These are phyloP conservation scores for Trypoxylus dichotomus DNA, from an alignment of 1,140 invertebrate genomes.

Conservation along the genomic window DNA sequence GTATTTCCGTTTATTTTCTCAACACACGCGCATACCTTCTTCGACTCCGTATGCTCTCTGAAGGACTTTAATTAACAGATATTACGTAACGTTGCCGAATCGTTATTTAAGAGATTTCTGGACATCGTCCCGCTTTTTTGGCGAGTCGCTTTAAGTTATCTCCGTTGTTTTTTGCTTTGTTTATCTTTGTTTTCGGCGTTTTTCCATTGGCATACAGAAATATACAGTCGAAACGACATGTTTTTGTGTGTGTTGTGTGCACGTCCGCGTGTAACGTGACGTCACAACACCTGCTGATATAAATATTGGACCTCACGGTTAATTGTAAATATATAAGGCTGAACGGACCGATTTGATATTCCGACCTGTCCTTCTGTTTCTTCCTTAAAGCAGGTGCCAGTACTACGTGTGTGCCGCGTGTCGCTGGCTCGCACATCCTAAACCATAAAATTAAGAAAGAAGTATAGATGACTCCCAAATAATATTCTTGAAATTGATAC, in stretches of 20 bases:
- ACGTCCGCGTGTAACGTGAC: conserved; percentile 19
- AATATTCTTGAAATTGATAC: not conserved
- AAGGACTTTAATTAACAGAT: conserved; percentile 14
- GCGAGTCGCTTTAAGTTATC: not conserved
- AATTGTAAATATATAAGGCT: conserved; percentile 39
- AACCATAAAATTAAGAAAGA: conserved; percentile 25
- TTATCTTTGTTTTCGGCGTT: not conserved
- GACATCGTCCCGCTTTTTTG: not conserved
- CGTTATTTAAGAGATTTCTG: conserved; percentile 1
- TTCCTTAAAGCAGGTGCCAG: conserved; percentile 37
- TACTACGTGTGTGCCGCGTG: conserved; percentile 1
- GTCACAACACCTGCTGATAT: conserved; percentile 38
- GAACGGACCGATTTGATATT: conserved; percentile 39
- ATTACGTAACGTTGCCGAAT: conserved; percentile 11
- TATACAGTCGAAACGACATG: not conserved
- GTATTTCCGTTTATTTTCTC: not conserved
- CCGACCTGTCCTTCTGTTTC: conserved; percentile 36
- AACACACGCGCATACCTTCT: not conserved
- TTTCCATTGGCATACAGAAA: not conserved
- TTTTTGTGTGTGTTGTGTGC: not conserved
- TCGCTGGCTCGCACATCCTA: conserved; percentile 14
- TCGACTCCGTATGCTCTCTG: not conserved
- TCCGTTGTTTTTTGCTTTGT: not conserved
- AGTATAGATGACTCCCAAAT: not conserved
- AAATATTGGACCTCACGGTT: conserved; percentile 39